A percentile compares a stretch with the other conserved stretches of the same genome.
Conservation (phyloP, 1,140 invertebrate species). For the Drosophila cardini region DNA sequence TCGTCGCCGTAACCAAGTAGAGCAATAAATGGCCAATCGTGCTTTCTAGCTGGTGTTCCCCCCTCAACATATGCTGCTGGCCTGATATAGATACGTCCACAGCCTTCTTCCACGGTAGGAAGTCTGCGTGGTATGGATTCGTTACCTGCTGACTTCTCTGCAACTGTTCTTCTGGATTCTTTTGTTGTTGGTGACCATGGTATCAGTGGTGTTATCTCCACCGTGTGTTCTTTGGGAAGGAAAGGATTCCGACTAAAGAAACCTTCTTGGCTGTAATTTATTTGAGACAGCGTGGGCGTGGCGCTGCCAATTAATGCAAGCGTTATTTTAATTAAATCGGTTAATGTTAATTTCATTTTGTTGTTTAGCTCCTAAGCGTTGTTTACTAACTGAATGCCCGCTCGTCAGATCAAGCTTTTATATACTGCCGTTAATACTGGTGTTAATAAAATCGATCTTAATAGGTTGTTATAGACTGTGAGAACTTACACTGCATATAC, state of each 20-base stretch:
- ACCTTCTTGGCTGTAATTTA: background rate
- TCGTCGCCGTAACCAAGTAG: constrained; percentile 75
- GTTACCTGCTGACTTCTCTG: no score
- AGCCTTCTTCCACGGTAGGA: constrained; percentile 70
- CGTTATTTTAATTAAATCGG: background rate
- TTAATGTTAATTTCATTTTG: background rate
- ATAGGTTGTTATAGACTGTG: no score
- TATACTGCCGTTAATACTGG: no score
- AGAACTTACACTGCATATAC: no score
- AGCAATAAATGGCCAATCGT: constrained; percentile 80
- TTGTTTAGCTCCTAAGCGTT: background rate
- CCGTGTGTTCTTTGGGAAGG: no score
- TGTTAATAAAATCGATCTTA: no score
- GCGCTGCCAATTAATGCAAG: background rate
- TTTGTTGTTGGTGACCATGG: no score
- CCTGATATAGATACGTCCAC: constrained; percentile 69
- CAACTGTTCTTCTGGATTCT: no score
- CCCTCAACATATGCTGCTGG: constrained; percentile 83
- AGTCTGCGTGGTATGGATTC: constrained; percentile 53
- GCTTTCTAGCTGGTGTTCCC: constrained; percentile 74
- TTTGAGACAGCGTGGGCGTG: background rate
- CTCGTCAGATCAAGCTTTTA: no score
- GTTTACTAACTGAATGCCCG: no score
- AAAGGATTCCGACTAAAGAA: no score
- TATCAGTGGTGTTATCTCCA: no score